Percentiles rank a stretch among this genome's conserved stretches.
These are phyloP conservation scores for Sciurus niger DNA, from an alignment of 2,113 vertebrate species.

Conservation along the genomic window DNA sequence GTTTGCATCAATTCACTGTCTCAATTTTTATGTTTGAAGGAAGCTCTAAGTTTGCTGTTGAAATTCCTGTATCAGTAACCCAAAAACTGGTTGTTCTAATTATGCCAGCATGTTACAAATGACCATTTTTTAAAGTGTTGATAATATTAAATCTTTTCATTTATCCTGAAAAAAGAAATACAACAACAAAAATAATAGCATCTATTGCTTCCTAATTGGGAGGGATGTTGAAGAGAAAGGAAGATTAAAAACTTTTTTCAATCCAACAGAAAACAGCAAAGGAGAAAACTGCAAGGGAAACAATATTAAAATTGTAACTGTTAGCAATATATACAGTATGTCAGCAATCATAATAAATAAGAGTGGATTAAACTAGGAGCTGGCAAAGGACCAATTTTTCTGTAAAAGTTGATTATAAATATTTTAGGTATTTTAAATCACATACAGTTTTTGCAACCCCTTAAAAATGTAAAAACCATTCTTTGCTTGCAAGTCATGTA, in stretches of 20 bases:
- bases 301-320: not conserved
- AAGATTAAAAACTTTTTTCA: not conserved
- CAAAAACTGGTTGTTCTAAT: not conserved
- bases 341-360: not conserved
- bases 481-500: not conserved
- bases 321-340: not conserved
- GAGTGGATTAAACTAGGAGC: not conserved
- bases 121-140: too few relatives aligned
- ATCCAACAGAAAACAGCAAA: not conserved
- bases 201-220: not conserved
- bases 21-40: not conserved
- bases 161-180: too few relatives aligned
- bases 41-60: conserved; percentile 21
- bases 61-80: not conserved
- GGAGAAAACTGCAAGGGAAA: not conserved
- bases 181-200: not conserved
- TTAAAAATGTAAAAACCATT: conserved; percentile 14
- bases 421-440: not conserved
- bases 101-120: too few relatives aligned
- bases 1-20: too few relatives aligned
- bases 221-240: not conserved
- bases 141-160: too few relatives aligned
- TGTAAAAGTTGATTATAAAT: not conserved
- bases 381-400: not conserved
- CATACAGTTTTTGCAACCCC: not conserved